Conservation (phyloP, 2,113 vertebrate genomes). For the Corythoichthys haematopterus region DNA sequence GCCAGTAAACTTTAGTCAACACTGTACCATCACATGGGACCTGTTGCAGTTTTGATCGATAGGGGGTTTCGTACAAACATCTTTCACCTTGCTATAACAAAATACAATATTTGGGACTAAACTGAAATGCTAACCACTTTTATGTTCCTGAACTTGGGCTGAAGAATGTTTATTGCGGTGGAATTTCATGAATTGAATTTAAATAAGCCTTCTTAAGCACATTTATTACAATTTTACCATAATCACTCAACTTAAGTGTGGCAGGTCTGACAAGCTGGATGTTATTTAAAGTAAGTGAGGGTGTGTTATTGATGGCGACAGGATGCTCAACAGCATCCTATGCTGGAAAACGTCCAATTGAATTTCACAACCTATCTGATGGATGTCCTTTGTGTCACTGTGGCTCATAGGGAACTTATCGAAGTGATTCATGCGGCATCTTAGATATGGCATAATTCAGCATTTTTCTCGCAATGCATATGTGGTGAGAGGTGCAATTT, state of each 20-base stretch:
- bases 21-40: too few relatives aligned
- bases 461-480: slow-evolving; percentile 13
- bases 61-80: too few relatives aligned
- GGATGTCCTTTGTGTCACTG: slow-evolving; percentile 14
- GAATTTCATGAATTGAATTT: background rate
- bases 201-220: background rate
- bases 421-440: slow-evolving; percentile 30
- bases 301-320: slow-evolving; percentile 26
- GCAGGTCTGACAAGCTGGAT: slow-evolving; percentile 25
- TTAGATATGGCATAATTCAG: slow-evolving; percentile 14
- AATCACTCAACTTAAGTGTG: slow-evolving; percentile 14
- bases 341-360: slow-evolving; percentile 22
- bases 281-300: slow-evolving; percentile 8
- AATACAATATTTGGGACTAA: background rate
- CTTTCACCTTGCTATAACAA: background rate
- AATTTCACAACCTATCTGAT: slow-evolving; percentile 35
- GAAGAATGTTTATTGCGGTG: background rate
- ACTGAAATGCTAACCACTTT: background rate
- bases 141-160: background rate
- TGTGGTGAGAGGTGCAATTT: background rate
- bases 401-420: slow-evolving; percentile 26
- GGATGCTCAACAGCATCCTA: background rate
- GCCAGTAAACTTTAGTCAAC: too few relatives aligned
- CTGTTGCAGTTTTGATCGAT: too few relatives aligned
- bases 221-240: background rate